phyloP scores from a whole-genome alignment of 2,113 vertebrate species.

The Engraulis encrasicolus region DNA sequence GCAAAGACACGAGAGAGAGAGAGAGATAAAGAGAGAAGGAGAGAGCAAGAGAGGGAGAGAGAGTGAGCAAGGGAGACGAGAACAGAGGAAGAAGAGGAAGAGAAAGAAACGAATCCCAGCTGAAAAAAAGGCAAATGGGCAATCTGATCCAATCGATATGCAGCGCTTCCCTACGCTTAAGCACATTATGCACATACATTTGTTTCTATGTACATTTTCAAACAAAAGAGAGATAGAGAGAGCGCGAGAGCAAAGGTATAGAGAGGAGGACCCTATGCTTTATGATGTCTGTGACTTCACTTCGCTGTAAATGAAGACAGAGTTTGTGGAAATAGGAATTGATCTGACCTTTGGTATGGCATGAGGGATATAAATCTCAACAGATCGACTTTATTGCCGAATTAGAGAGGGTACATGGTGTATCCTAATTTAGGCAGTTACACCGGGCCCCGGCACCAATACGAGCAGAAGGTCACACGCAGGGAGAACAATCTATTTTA shows the following conservation, averaged over 20 bases:
- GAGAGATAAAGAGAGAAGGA: background rate
- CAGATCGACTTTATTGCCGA: slow-evolving; percentile 62
- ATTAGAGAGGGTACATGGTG: slow-evolving; percentile 54
- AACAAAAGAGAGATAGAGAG: too few relatives aligned
- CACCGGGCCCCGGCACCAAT: slow-evolving; percentile 58
- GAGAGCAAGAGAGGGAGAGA: background rate
- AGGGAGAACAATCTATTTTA: slow-evolving; percentile 44
- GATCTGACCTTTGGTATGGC: slow-evolving; percentile 72
- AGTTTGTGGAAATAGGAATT: slow-evolving; percentile 60
- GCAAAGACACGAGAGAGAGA: slow-evolving; percentile 29
- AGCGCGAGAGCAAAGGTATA: too few relatives aligned
- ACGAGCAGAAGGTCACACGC: slow-evolving; percentile 53
- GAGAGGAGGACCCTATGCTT: slow-evolving; percentile 32
- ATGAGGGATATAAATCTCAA: slow-evolving; percentile 67
- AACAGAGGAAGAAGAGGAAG: background rate
- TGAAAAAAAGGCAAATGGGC: slow-evolving; percentile 61
- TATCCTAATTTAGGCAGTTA: slow-evolving; percentile 62
- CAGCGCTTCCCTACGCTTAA: slow-evolving; percentile 56
- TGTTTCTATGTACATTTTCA: slow-evolving; percentile 63
- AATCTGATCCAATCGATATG: slow-evolving; percentile 57
- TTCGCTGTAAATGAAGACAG: slow-evolving; percentile 67
- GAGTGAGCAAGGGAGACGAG: background rate
- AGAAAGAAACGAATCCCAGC: background rate
- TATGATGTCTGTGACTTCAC: slow-evolving; percentile 27
- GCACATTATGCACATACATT: slow-evolving; percentile 55